phyloP scores from a whole-genome alignment of 2,888 invertebrate genomes.

The Drosophila cognata region DNA sequence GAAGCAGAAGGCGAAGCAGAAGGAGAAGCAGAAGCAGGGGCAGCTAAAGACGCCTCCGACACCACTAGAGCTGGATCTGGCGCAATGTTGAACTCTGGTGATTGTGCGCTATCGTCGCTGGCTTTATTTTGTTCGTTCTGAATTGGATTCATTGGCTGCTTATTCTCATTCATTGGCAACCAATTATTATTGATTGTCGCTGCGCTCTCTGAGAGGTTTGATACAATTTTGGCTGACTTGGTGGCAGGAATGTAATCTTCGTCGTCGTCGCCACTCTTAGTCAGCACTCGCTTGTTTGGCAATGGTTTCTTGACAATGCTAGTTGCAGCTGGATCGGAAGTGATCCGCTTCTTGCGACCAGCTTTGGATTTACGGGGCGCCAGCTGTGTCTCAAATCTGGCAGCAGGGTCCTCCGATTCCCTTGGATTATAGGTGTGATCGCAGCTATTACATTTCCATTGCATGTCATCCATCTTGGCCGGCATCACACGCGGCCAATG shows the following conservation, averaged over 20 bases:
- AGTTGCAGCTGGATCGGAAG: conserved; percentile 32
- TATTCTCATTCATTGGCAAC: not conserved
- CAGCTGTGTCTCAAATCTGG: not conserved
- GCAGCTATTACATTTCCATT: conserved; percentile 91
- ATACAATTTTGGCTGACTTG: not conserved
- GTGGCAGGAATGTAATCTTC: not conserved
- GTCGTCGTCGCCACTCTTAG: conserved; percentile 5
- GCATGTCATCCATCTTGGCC: conserved; percentile 85
- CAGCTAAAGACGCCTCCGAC: not conserved
- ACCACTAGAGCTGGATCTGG: not conserved
- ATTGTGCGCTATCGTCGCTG: not conserved
- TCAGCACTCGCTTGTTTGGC: not conserved
- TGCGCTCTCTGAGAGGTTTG: not conserved
- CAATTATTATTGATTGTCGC: not conserved
- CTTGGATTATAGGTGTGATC: conserved; percentile 27
- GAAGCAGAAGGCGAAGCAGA: too few relatives aligned
- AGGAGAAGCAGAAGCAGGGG: not conserved
- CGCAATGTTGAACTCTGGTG: not conserved
- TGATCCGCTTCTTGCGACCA: conserved; percentile 61
- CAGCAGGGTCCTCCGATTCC: conserved; percentile 2
- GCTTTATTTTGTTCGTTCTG: not conserved
- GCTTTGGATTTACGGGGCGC: conserved; percentile 43
- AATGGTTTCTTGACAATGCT: not conserved
- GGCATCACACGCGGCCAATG: conserved; percentile 90
- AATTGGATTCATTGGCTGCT: not conserved